These are phyloP conservation scores for Lucinisca nassula DNA, from an alignment of 2,888 invertebrate species.

Conservation along the genomic window DNA sequence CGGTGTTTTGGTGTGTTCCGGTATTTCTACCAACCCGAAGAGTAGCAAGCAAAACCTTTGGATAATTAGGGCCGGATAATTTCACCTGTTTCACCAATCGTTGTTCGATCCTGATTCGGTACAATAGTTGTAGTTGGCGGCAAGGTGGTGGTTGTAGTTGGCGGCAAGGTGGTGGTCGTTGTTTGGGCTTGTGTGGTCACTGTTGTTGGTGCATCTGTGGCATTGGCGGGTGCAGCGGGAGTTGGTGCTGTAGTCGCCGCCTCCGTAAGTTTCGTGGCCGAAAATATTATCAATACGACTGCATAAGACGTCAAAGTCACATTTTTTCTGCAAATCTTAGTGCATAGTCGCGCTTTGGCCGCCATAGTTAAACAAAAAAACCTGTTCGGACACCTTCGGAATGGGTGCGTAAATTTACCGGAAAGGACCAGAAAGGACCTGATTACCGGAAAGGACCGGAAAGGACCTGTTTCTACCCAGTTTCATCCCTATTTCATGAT, in stretches of 20 bases:
- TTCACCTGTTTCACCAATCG: slow-evolving; percentile 62
- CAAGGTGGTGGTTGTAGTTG: slow-evolving; percentile 54
- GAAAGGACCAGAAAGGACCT: no score
- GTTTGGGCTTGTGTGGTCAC: slow-evolving; percentile 33
- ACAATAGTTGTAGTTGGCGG: slow-evolving; percentile 55
- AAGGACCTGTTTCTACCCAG: no score
- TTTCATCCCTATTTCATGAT: no score
- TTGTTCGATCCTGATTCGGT: slow-evolving; percentile 53
- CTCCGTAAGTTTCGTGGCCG: slow-evolving; percentile 1
- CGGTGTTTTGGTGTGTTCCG: no score
- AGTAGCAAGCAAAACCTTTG: no score
- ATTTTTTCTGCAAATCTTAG: no score
- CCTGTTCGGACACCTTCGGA: background rate
- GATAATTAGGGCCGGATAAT: no score
- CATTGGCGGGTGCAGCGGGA: slow-evolving; percentile 5
- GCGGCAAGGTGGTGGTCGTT: slow-evolving; percentile 46
- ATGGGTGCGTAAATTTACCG: no score
- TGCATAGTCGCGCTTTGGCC: slow-evolving; percentile 59
- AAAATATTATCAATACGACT: background rate
- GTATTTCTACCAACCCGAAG: no score
- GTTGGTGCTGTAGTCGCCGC: slow-evolving; percentile 41
- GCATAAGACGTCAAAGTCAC: no score
- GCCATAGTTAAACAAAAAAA: slow-evolving; percentile 69
- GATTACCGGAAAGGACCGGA: no score
- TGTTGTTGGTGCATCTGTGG: slow-evolving; percentile 24